Percentiles rank a stretch among this genome's conserved stretches.
Evolutionary conservation across 1,140 invertebrate genomes (phyloP).

Genomic region (Drosophila equinoxialis): DNA sequence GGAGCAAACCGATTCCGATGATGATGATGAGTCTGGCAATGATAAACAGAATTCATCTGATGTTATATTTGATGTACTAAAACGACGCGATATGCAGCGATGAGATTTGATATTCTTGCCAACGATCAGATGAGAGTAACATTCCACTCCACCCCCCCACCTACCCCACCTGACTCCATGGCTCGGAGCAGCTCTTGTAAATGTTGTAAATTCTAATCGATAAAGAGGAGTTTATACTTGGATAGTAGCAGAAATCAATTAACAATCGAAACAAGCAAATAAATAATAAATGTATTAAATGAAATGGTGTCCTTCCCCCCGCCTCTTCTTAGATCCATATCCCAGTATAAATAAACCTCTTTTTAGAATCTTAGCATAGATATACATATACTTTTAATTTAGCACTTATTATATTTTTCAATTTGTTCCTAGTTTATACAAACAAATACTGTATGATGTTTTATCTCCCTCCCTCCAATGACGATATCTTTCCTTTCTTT

Average conservation of each 20-base stretch:
- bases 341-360: constrained; percentile 8
- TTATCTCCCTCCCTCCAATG: too few relatives aligned
- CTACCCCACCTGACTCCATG: constrained; percentile 9
- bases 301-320: neutral
- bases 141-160: neutral
- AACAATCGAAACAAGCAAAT: too few relatives aligned
- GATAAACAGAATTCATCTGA: constrained; percentile 78
- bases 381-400: neutral
- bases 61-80: constrained; percentile 82
- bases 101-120: constrained; percentile 32
- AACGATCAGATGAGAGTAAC: neutral
- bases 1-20: constrained; percentile 76
- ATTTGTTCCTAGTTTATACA: constrained; percentile 8
- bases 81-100: constrained; percentile 80
- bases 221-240: constrained; percentile 18
- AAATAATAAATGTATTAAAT: neutral
- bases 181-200: constrained; percentile 51
- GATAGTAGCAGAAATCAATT: neutral
- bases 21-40: constrained; percentile 65
- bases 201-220: constrained; percentile 70
- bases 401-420: neutral
- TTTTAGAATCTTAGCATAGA: constrained; percentile 1
- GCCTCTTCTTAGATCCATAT: neutral
- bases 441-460: neutral
- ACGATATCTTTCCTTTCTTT: too few relatives aligned